Percentiles rank a stretch among this genome's conserved stretches.
phyloP scores from a whole-genome alignment of 2,797 vertebrate genomes.

The Poecile montanus region DNA sequence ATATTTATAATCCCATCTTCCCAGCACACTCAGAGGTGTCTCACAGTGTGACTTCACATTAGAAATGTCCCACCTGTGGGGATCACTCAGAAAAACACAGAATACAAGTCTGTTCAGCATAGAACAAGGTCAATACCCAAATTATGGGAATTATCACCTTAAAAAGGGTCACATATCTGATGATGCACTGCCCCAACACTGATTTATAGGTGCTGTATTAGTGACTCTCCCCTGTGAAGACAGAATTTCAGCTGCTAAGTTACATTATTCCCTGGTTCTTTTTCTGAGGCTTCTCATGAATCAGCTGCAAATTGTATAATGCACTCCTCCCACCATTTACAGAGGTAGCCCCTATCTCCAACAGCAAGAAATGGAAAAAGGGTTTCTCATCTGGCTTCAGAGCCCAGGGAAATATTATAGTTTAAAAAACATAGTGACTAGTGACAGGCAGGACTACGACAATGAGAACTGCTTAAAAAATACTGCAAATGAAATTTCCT shows the following conservation, averaged over 20 bases:
- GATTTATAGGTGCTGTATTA: slow-evolving; percentile 13
- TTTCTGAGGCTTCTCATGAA: not conserved
- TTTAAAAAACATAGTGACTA: not conserved
- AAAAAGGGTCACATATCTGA: slow-evolving; percentile 34
- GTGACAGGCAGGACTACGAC: not conserved
- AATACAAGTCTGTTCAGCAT: slow-evolving; percentile 28
- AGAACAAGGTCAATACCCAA: slow-evolving; percentile 47
- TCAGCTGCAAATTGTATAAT: not conserved
- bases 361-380: not conserved
- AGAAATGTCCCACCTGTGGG: slow-evolving; percentile 59
- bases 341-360: not conserved
- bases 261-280: not conserved
- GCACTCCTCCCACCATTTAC: not conserved
- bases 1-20: slow-evolving; percentile 62
- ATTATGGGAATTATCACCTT: slow-evolving; percentile 41
- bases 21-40: slow-evolving; percentile 43
- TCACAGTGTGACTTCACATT: slow-evolving; percentile 58
- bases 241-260: not conserved
- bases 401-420: not conserved
- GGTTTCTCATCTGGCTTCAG: not conserved
- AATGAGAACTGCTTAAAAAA: not conserved
- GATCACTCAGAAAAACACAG: slow-evolving; percentile 33
- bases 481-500: not conserved
- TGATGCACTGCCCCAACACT: not conserved
- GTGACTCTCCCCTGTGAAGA: not conserved